Conservation (phyloP, 1,140 invertebrate species). For the Polyergus mexicanus region DNA sequence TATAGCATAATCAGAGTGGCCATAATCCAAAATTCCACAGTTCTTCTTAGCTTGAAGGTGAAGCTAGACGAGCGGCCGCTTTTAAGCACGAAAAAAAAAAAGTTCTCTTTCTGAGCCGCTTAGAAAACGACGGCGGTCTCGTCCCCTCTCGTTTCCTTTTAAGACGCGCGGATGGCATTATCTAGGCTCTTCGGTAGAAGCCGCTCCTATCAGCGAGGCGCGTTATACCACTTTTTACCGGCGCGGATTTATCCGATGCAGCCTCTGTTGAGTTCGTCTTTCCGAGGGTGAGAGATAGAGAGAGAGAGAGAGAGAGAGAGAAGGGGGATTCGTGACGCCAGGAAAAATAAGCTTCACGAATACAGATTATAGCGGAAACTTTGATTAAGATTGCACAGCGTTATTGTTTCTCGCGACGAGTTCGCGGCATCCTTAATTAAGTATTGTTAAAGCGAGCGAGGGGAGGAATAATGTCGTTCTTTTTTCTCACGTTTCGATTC, state of each 20-base stretch:
- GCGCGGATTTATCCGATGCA: constrained; percentile 62
- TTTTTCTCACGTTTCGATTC: constrained; percentile 31
- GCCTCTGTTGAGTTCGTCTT: constrained; percentile 35
- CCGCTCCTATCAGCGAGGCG: constrained; percentile 61
- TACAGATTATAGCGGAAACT: constrained; percentile 62
- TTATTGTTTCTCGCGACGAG: constrained; percentile 55
- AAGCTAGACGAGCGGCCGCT: constrained; percentile 58
- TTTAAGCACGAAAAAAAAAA: constrained; percentile 60
- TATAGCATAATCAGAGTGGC: constrained; percentile 43
- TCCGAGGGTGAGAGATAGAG: neutral
- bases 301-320: neutral
- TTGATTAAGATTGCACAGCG: constrained; percentile 67
- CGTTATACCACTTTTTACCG: constrained; percentile 70
- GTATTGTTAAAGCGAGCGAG: constrained; percentile 41
- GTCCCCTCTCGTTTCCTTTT: constrained; percentile 52
- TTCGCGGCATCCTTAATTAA: constrained; percentile 49
- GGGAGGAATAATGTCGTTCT: neutral
- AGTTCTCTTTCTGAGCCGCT: constrained; percentile 65
- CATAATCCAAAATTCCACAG: constrained; percentile 72
- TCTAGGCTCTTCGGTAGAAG: constrained; percentile 55
- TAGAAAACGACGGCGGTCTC: constrained; percentile 52
- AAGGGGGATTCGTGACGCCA: constrained; percentile 46
- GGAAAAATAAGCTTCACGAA: constrained; percentile 23
- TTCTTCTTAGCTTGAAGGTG: constrained; percentile 24
- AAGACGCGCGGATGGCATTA: constrained; percentile 54